Evolutionary conservation across 2,113 vertebrate species (phyloP).

Genomic region (Passer domesticus): DNA sequence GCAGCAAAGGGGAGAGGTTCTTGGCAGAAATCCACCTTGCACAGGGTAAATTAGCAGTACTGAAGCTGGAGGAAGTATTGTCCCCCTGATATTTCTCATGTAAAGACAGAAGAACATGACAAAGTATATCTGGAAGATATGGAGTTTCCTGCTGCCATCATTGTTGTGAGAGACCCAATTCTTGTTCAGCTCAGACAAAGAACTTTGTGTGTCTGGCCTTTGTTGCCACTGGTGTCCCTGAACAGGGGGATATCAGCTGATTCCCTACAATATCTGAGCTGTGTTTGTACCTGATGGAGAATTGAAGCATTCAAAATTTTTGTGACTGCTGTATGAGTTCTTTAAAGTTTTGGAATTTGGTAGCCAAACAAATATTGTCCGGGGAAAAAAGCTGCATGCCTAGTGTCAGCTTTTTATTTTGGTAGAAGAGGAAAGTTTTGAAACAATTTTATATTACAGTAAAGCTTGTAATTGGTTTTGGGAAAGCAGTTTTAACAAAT

Average conservation of each 20-base stretch:
- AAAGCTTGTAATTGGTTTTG: neutral
- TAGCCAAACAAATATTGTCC: neutral
- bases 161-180: neutral
- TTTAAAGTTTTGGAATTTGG: neutral
- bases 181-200: neutral
- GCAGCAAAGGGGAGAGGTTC: neutral
- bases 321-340: neutral
- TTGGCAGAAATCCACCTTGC: neutral
- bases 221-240: neutral
- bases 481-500: neutral
- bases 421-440: neutral
- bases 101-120: neutral
- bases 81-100: neutral
- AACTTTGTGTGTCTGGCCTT: neutral
- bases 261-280: neutral
- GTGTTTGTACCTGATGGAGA: neutral
- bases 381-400: neutral
- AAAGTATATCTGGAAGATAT: neutral
- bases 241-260: neutral
- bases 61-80: neutral
- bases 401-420: constrained; percentile 16
- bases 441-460: neutral
- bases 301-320: neutral
- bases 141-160: neutral
- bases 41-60: neutral